phyloP scores from a whole-genome alignment of 2,888 invertebrate genomes.

The Apeira syringaria region DNA sequence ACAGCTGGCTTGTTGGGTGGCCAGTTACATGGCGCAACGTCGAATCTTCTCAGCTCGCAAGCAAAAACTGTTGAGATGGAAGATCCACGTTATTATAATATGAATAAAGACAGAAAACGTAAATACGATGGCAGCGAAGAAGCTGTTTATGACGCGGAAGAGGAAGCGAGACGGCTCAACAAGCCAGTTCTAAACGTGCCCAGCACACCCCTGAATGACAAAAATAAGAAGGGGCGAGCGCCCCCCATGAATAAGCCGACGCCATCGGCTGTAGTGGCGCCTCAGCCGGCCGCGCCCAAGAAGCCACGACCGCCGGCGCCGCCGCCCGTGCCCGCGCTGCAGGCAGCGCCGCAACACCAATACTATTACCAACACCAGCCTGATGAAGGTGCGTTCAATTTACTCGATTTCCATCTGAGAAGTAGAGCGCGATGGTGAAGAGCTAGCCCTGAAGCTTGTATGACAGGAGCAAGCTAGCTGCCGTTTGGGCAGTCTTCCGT shows the following conservation, averaged over 20 bases:
- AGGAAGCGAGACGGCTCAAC: constrained; percentile 75
- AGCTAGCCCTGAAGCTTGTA: constrained; percentile 84
- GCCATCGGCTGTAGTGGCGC: constrained; percentile 69
- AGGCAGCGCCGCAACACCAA: constrained; percentile 76
- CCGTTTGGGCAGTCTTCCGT: constrained; percentile 66
- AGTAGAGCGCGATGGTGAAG: constrained; percentile 85
- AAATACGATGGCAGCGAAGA: constrained; percentile 88
- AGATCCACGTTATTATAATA: constrained; percentile 88
- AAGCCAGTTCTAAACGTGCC: constrained; percentile 81
- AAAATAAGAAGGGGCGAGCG: constrained; percentile 70
- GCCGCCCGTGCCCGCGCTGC: constrained; percentile 71
- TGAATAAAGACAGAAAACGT: constrained; percentile 88
- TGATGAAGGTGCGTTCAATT: constrained; percentile 84
- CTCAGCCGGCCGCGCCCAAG: constrained; percentile 75
- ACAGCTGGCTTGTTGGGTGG: constrained; percentile 69
- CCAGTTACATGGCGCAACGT: constrained; percentile 55
- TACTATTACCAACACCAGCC: constrained; percentile 84
- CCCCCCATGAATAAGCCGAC: constrained; percentile 58
- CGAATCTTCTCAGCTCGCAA: constrained; percentile 58
- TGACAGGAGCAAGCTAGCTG: constrained; percentile 83
- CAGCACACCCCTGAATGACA: constrained; percentile 73
- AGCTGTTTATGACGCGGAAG: constrained; percentile 84
- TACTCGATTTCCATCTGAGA: constrained; percentile 83
- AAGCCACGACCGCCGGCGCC: constrained; percentile 74
- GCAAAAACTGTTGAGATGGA: constrained; percentile 83